phyloP scores from a whole-genome alignment of 2,888 invertebrate species.

The Cerastis rubricosa region DNA sequence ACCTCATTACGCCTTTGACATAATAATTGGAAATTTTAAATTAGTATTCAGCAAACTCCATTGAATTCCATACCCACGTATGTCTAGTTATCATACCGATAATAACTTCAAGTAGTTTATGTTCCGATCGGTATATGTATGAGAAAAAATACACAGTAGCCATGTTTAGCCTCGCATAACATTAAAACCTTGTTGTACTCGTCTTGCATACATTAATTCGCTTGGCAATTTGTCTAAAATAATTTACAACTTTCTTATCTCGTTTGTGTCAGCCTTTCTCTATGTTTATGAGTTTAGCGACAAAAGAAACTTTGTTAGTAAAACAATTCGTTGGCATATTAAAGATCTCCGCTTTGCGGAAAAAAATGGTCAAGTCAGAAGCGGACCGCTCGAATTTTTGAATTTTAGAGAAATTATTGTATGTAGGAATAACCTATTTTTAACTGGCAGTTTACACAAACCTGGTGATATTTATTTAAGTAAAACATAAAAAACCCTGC shows the following conservation, averaged over 20 bases:
- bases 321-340: conserved; percentile 34
- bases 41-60: conserved; percentile 34
- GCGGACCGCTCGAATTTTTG: background rate
- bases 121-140: background rate
- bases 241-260: conserved; percentile 57
- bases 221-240: conserved; percentile 48
- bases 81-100: conserved; percentile 33
- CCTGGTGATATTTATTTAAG: no score
- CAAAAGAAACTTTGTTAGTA: conserved; percentile 32
- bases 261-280: conserved; percentile 18
- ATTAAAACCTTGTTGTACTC: conserved; percentile 45
- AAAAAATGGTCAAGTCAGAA: conserved; percentile 29
- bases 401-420: background rate
- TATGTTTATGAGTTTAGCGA: conserved; percentile 47
- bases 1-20: conserved; percentile 18
- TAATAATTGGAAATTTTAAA: conserved; percentile 35
- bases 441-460: background rate
- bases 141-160: conserved; percentile 41
- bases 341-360: conserved; percentile 10
- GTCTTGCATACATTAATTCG: conserved; percentile 29
- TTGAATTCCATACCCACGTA: conserved; percentile 14
- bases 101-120: conserved; percentile 44
- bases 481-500: background rate
- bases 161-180: conserved; percentile 34
- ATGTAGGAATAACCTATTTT: background rate